A percentile compares a stretch with the other conserved stretches of the same genome.
These are phyloP conservation scores for Drosophila cognata DNA, from an alignment of 2,888 invertebrate species.

Conservation along the genomic window DNA sequence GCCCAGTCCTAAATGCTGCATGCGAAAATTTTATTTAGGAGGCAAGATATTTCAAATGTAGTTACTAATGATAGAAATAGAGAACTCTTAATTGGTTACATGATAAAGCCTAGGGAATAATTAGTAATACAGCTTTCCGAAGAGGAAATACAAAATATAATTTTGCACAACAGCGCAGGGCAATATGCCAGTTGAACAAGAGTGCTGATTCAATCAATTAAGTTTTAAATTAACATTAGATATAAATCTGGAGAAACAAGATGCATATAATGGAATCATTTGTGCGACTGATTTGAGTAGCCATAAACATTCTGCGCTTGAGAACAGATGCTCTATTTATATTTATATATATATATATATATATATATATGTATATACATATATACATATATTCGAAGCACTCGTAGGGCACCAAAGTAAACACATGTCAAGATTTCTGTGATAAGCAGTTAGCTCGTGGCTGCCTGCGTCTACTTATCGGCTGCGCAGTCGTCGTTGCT, in stretches of 20 bases:
- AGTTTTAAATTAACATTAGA: background rate
- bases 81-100: background rate
- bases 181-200: background rate
- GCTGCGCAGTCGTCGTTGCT: slow-evolving; percentile 14
- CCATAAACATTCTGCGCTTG: background rate
- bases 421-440: slow-evolving; percentile 51
- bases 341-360: too few species aligned
- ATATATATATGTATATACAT: background rate
- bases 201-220: background rate
- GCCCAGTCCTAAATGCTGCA: too few species aligned
- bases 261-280: slow-evolving; percentile 16
- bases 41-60: too few species aligned
- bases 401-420: slow-evolving; percentile 26
- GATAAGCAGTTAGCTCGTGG: slow-evolving; percentile 29
- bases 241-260: background rate
- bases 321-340: slow-evolving; percentile 8
- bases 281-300: slow-evolving; percentile 5
- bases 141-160: background rate
- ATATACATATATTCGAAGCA: slow-evolving; percentile 20
- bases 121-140: background rate
- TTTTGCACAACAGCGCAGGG: background rate
- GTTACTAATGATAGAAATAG: background rate
- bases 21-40: too few species aligned
- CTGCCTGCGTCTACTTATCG: slow-evolving; percentile 35
- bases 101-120: background rate